phyloP scores from a whole-genome alignment of 1,140 invertebrate species.

The Drosophila eugracilis region DNA sequence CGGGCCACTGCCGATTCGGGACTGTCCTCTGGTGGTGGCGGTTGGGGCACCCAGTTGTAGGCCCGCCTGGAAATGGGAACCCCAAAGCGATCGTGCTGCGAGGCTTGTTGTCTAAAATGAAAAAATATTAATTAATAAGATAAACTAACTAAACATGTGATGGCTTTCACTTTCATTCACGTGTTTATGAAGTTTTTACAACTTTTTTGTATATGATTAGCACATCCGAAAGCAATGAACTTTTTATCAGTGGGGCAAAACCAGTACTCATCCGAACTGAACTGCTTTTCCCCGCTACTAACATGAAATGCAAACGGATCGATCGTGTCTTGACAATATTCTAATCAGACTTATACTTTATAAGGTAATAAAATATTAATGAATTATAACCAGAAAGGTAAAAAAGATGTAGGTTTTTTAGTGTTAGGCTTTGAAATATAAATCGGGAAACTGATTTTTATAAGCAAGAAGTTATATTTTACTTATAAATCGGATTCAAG shows the following conservation, averaged over 20 bases:
- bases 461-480: too few relatives aligned
- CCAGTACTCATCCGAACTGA: background rate
- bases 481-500: too few relatives aligned
- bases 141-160: background rate
- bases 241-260: slow-evolving; percentile 7
- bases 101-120: slow-evolving; percentile 89
- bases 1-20: slow-evolving; percentile 92
- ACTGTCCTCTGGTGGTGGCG: slow-evolving; percentile 94
- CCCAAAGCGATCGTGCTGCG: slow-evolving; percentile 95
- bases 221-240: background rate
- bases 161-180: slow-evolving; percentile 5
- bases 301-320: background rate
- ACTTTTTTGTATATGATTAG: background rate
- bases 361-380: background rate
- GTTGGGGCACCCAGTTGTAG: slow-evolving; percentile 96
- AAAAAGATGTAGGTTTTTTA: too few relatives aligned
- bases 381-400: too few relatives aligned
- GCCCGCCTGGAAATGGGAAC: slow-evolving; percentile 91
- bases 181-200: background rate
- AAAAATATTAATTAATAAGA: background rate
- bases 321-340: background rate
- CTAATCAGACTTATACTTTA: background rate
- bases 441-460: background rate
- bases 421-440: background rate
- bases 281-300: background rate